phyloP scores from a whole-genome alignment of 2,888 invertebrate species.

The Nemapogon koenigi region DNA sequence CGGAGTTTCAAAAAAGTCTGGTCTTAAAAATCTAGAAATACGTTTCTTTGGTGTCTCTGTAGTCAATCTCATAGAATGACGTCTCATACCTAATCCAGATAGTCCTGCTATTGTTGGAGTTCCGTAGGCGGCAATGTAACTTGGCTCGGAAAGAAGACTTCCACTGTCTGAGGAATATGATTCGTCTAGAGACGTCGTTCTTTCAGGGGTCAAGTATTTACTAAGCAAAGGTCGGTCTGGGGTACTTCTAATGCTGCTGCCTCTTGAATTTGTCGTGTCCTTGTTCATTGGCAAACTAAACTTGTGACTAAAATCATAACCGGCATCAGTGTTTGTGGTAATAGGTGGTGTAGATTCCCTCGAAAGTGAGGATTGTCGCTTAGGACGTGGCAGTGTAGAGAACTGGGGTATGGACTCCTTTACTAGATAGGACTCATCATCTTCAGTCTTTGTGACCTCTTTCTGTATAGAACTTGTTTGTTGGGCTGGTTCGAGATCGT shows the following conservation, averaged over 20 bases:
- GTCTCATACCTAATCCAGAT: slow-evolving; percentile 23
- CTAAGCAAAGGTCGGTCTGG: slow-evolving; percentile 62
- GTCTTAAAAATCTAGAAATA: slow-evolving; percentile 76
- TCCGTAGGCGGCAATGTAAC: slow-evolving; percentile 47
- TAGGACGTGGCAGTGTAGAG: slow-evolving; percentile 40
- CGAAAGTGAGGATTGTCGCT: slow-evolving; percentile 25
- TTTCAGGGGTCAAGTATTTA: slow-evolving; percentile 60
- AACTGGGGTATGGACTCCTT: slow-evolving; percentile 25
- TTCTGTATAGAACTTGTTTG: too few species aligned
- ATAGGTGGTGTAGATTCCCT: slow-evolving; percentile 20
- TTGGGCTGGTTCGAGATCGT: too few species aligned
- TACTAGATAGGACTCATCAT: too few species aligned
- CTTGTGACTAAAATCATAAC: slow-evolving; percentile 16
- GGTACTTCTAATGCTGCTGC: slow-evolving; percentile 29
- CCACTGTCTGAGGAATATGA: slow-evolving; percentile 34
- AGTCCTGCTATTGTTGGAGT: slow-evolving; percentile 19
- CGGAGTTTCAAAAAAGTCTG: slow-evolving; percentile 78
- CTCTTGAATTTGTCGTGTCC: slow-evolving; percentile 20
- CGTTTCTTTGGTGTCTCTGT: slow-evolving; percentile 61
- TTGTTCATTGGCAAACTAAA: slow-evolving; percentile 14
- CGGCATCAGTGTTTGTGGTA: slow-evolving; percentile 15
- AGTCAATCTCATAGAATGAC: slow-evolving; percentile 34
- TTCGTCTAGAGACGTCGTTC: slow-evolving; percentile 37
- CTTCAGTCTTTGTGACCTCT: too few species aligned
- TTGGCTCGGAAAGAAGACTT: slow-evolving; percentile 36